Base-by-base conservation (phyloP, 2,797 vertebrate species). In the Pipistrellus nathusii region DNA sequence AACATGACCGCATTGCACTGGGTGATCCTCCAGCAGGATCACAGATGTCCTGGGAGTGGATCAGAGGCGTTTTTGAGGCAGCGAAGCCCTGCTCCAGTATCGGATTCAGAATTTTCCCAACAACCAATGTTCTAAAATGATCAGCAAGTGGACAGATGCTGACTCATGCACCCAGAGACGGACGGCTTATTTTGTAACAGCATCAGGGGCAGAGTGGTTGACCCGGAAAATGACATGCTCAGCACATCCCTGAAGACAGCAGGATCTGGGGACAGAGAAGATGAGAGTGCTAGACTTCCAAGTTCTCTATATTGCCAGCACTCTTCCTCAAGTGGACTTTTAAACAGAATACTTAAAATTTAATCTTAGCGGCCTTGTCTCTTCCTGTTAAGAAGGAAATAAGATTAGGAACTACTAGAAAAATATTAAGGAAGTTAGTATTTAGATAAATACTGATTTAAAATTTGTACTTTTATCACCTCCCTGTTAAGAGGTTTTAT, bases 311-410 rank as follows among this genome's bases (percentile, higher is more conserved):
- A 41, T 82, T 69, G 14, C 8, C 88, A 81, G 11, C 38, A 72
- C 35, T 55, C 6, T 75, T 75, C 62, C 32, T 59, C 81, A 80
- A 21, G 17, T 68, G 23, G 51, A 38, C 66, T 66, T 73, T 94
- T 87, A 64, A 77, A 76, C 76, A 76, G 91, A 84, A 53, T 55
- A 91, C 71, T 91, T 94, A 82, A 64, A 78, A 80, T 66, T 32
- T 64, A 90, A 57, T 57, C 55, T 83, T 83, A 66, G 57, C 18
- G 8, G 8, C 87, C 53, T 80, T 90, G 10, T 7, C 27, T 81
- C 55, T 81, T 81, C 23, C 27, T 83, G 15, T 88, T 64, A 69
- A 88, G 59, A 75, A 83, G 18, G 51, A 53, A 18, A 51, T 51
- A 51, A 88, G 21, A 82, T 83, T 35, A 41, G 57, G 92, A 90